phyloP scores from a whole-genome alignment of 2,797 vertebrate genomes.

The Hemitrygon akajei region DNA sequence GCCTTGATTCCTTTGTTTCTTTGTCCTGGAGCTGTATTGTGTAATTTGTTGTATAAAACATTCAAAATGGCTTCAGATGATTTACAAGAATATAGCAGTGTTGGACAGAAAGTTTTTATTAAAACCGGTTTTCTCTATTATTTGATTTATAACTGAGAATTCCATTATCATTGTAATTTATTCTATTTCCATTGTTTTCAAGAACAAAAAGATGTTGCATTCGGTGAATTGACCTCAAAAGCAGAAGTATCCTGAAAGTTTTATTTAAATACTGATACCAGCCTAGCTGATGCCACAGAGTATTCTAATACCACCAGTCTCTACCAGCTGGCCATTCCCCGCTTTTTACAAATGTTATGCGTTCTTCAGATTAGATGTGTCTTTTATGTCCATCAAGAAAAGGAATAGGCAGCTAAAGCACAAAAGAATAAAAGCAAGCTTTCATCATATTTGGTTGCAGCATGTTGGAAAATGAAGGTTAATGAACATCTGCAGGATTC shows the following conservation, averaged over 20 bases:
- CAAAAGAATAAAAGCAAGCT: constrained; percentile 21
- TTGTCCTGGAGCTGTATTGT: constrained; percentile 30
- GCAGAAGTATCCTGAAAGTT: background rate
- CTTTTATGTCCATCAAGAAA: background rate
- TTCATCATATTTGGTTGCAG: background rate
- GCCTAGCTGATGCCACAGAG: background rate
- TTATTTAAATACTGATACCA: background rate
- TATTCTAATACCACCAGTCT: background rate
- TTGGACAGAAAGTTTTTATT: background rate
- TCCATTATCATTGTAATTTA: background rate
- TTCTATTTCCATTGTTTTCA: constrained; percentile 9
- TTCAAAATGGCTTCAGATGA: constrained; percentile 8
- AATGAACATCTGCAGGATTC: background rate
- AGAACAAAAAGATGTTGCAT: background rate
- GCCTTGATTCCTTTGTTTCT: constrained; percentile 34
- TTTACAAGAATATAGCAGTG: background rate
- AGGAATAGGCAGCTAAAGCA: background rate
- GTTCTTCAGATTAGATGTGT: constrained; percentile 5
- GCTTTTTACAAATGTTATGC: background rate
- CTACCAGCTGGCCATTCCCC: background rate
- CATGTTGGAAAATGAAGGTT: background rate
- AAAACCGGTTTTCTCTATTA: background rate
- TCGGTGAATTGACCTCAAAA: constrained; percentile 4
- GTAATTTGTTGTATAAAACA: constrained; percentile 20
- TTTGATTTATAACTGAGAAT: background rate